Evolutionary conservation across 2,797 vertebrate species (phyloP).

Genomic region (Argentina silus): DNA sequence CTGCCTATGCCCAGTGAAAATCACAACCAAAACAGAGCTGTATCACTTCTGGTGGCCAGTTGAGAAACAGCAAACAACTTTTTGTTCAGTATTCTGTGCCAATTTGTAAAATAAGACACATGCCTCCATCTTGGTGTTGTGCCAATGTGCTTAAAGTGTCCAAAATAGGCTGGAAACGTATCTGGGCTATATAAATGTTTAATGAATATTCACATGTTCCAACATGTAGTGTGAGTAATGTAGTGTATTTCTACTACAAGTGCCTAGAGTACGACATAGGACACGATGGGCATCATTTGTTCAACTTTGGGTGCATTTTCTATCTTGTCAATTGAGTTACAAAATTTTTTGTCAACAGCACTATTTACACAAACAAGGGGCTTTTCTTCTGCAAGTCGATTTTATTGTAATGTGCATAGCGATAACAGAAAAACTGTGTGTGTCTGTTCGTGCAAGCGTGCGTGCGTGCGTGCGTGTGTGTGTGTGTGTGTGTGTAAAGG

Average conservation of each 20-base stretch:
- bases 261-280: too few relatives aligned
- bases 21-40: too few relatives aligned
- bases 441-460: background rate
- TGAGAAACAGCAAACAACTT: constrained; percentile 19
- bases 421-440: background rate
- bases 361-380: background rate
- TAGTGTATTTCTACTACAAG: background rate
- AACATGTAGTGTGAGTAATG: constrained; percentile 1
- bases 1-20: background rate
- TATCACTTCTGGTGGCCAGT: background rate
- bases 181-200: constrained; percentile 53
- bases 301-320: background rate
- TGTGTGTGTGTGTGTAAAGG: background rate
- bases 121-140: constrained; percentile 25
- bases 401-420: background rate
- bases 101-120: constrained; percentile 22
- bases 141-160: constrained; percentile 22
- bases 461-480: constrained; percentile 6
- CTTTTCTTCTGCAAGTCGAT: background rate
- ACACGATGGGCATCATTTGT: background rate
- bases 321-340: background rate
- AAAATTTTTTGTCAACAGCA: constrained; percentile 2
- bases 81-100: constrained; percentile 24
- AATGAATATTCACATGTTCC: constrained; percentile 32
- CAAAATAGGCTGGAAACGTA: constrained; percentile 23